These are phyloP conservation scores for Galemys pyrenaicus DNA, from an alignment of 2,113 vertebrate genomes.

Conservation along the genomic window DNA sequence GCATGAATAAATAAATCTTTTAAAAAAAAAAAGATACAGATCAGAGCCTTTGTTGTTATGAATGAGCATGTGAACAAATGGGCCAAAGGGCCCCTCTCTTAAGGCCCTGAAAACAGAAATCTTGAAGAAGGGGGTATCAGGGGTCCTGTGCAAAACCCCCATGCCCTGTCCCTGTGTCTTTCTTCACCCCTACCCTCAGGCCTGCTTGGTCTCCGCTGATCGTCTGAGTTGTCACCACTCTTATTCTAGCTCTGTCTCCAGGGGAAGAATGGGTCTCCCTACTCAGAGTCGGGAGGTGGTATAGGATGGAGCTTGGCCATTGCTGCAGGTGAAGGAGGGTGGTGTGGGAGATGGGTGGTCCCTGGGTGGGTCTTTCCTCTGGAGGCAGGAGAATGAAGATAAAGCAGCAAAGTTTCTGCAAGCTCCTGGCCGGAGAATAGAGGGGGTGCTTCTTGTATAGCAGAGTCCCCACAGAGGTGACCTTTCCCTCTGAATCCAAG, in stretches of 20 bases:
- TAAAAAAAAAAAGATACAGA: background rate
- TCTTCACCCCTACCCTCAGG: background rate
- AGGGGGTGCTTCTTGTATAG: background rate
- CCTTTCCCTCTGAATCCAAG: background rate
- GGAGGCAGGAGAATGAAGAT: background rate
- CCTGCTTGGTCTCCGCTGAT: background rate
- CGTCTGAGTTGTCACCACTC: background rate
- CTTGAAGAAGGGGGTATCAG: background rate
- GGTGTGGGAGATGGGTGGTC: background rate
- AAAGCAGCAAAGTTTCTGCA: background rate
- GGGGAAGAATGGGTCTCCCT: background rate
- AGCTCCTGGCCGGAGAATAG: background rate
- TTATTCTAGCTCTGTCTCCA: background rate
- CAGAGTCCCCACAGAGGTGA: background rate
- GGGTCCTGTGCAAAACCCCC: background rate
- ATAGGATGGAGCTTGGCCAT: background rate
- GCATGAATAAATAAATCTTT: too few species aligned
- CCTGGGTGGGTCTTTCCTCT: background rate
- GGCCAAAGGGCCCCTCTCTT: background rate
- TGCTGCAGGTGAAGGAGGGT: background rate
- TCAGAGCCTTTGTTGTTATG: background rate
- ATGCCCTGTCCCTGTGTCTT: background rate
- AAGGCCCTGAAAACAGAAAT: background rate
- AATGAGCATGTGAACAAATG: background rate
- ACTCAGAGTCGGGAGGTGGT: background rate